Percentiles rank a stretch among this genome's conserved stretches.
Conservation (phyloP, 1,140 invertebrate genomes). For the Caligus rogercresseyi region DNA sequence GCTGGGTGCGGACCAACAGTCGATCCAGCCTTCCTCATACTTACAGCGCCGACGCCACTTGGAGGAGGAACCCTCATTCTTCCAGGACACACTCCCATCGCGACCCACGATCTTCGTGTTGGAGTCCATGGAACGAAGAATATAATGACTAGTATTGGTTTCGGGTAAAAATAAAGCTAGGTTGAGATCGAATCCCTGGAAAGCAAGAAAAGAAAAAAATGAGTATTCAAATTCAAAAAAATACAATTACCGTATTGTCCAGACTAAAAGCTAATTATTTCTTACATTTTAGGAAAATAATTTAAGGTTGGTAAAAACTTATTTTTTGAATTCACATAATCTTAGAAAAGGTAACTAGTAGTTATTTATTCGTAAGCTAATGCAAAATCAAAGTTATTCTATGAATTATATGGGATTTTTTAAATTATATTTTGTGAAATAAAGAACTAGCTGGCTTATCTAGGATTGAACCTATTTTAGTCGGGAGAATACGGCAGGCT, state of each 20-base stretch:
- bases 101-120: conserved; percentile 66
- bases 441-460: too few species aligned
- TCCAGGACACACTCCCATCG: conserved; percentile 39
- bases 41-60: conserved; percentile 1
- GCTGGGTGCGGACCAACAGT: conserved; percentile 87
- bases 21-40: conserved; percentile 57
- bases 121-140: conserved; percentile 64
- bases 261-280: background rate
- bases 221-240: background rate
- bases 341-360: too few species aligned
- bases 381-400: too few species aligned
- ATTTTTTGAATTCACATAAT: too few species aligned
- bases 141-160: conserved; percentile 54
- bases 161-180: conserved; percentile 17
- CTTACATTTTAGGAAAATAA: too few species aligned
- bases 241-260: background rate
- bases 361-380: too few species aligned
- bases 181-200: background rate
- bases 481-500: too few species aligned
- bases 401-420: too few species aligned
- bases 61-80: conserved; percentile 21
- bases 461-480: too few species aligned
- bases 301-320: too few species aligned
- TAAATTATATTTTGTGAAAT: too few species aligned
- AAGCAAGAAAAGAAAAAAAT: background rate